Conservation (phyloP, 2,888 invertebrate species). For the Salticus scenicus region DNA sequence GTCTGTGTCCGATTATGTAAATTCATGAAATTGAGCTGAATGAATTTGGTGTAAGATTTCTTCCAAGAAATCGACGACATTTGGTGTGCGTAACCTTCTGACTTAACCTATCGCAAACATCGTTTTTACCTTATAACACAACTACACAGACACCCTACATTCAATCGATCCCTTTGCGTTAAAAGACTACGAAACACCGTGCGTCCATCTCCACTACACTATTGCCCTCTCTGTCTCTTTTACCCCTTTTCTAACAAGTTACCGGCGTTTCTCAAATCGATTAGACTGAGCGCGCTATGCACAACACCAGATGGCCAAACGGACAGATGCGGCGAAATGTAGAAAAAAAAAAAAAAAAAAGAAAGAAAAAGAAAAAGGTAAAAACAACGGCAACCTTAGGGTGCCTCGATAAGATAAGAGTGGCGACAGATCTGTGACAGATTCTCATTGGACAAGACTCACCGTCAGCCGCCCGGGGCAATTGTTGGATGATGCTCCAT, state of each 20-base stretch:
- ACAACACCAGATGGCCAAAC: conserved; percentile 49
- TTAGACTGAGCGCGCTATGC: background rate
- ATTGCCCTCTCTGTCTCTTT: background rate
- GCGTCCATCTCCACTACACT: background rate
- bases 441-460: too few relatives aligned
- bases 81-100: background rate
- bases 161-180: background rate
- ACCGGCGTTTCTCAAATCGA: conserved; percentile 19
- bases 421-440: too few relatives aligned
- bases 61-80: background rate
- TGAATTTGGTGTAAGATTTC: background rate
- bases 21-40: too few relatives aligned
- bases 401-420: too few relatives aligned
- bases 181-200: background rate
- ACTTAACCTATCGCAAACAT: too few relatives aligned
- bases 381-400: too few relatives aligned
- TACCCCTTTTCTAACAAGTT: background rate
- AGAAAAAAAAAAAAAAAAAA: conserved; percentile 35
- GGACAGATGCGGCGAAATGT: conserved; percentile 53
- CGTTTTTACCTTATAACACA: conserved; percentile 6
- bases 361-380: background rate
- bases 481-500: too few relatives aligned
- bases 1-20: too few relatives aligned
- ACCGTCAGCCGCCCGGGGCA: too few relatives aligned
- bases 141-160: background rate